Percentiles rank a stretch among this genome's conserved stretches.
Conservation (phyloP, 2,113 vertebrate species). For the Mesoclemmys tuberculata region DNA sequence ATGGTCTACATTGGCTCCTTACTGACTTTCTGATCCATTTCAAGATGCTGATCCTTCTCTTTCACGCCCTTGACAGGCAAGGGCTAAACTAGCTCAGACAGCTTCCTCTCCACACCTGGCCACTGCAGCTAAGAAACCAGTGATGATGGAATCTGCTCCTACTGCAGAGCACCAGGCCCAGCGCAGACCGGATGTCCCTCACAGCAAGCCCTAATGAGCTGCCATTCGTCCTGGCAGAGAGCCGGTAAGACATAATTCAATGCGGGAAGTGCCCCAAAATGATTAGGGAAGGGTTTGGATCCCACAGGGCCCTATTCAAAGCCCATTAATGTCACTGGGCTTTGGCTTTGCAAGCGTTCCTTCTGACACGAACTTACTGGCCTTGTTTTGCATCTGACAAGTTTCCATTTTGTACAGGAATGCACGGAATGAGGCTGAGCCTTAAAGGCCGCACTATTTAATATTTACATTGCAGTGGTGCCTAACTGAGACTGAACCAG, state of each 20-base stretch:
- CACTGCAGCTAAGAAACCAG: not conserved
- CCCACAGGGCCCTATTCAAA: not conserved
- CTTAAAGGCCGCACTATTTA: not conserved
- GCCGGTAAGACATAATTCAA: rapidly evolving
- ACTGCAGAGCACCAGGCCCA: not conserved
- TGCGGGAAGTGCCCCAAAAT: not conserved
- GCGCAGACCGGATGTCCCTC: not conserved
- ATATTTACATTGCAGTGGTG: rapidly evolving
- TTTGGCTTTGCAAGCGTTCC: not conserved
- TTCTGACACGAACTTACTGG: not conserved
- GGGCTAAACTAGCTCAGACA: not conserved
- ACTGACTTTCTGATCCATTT: not conserved
- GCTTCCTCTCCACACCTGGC: not conserved
- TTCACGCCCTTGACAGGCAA: not conserved
- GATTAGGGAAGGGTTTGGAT: not conserved
- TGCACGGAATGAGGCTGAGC: not conserved
- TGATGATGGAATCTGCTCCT: not conserved
- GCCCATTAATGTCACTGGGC: not conserved
- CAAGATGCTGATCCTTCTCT: not conserved
- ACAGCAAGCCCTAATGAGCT: not conserved
- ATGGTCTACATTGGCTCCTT: not conserved
- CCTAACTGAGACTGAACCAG: not conserved
- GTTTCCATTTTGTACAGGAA: not conserved
- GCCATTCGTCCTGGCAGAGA: not conserved
- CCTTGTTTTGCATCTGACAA: not conserved